Evolutionary conservation across 2,888 invertebrate species (phyloP), one percentile per base, ranked within the genome.

Genomic region (Acanthosepion pharaonis): DNA sequence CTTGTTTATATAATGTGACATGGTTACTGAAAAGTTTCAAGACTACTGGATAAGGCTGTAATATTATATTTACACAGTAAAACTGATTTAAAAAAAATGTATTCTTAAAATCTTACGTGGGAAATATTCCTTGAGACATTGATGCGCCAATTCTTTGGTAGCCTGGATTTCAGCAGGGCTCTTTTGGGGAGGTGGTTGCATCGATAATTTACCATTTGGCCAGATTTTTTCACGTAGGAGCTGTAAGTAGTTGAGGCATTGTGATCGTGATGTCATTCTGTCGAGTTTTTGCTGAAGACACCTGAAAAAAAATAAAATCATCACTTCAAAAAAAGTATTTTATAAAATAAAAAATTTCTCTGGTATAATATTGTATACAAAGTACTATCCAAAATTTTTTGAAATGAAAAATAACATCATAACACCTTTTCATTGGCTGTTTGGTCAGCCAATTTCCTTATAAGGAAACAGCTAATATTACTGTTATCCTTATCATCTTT

Each of bases 201-300:
- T 94, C 15, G 95, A 95, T 49, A 96, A 95, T 91, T 96, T 94
- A 28, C 96, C 96, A 25, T 96, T 95, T 3, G 97, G 97, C 97
- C 97, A 97, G 42, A 97, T 95, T 0, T 96, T 96, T 92, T 96
- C 96, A n/a, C 96, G 95, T 20, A 97, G 95, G n/a, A 96, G 95
- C 3, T 95, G 95, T 28, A 97, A 94, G 95, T 97, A 97, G 94
- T 95, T 95, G 11, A 95, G 94, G 92, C 95, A 95, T 94, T 95
- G 96, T 15, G 96, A 95, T 28, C 94, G 94, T 18, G 96, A 95
- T 5, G 96, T 96, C 91, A 96, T 94, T 28, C 95, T 94, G n/a
- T 95, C 95, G 3, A 97, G 94, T 94, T 96, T 95, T 25, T 95
- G 95, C 64, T 95, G 94, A 48, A 96, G 95, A 95, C 96, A 96